phyloP scores from a whole-genome alignment of 1,140 invertebrate species.

The Papilio polytes region DNA sequence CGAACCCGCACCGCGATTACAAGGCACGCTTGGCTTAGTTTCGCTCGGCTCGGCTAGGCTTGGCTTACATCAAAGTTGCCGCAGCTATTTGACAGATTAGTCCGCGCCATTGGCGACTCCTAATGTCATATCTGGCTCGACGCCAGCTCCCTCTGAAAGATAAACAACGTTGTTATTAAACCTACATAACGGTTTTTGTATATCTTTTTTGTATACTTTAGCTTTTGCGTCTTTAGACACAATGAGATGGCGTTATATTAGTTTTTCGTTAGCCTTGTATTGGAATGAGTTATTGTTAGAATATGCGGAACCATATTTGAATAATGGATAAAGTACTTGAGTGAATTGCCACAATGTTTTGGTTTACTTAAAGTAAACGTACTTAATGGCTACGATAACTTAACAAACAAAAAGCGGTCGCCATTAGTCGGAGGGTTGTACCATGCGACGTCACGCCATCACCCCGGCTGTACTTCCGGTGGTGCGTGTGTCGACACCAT shows the following conservation, averaged over 20 bases:
- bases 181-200: conserved; percentile 5
- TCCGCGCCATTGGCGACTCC: conserved; percentile 28
- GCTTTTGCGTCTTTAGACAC: background rate
- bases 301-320: background rate
- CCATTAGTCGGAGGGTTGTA: background rate
- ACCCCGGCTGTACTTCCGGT: background rate
- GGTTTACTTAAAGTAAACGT: background rate
- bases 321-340: background rate
- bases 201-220: conserved; percentile 18
- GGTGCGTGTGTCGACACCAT: background rate
- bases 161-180: conserved; percentile 3
- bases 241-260: background rate
- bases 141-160: conserved; percentile 10
- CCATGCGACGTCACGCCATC: background rate
- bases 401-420: background rate
- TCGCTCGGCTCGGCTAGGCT: background rate
- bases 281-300: background rate
- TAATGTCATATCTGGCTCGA: conserved; percentile 16
- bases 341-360: background rate
- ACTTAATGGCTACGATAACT: background rate
- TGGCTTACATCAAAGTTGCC: conserved; percentile 20
- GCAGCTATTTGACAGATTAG: conserved; percentile 29
- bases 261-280: background rate
- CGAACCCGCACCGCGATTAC: background rate
- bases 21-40: background rate